Evolutionary conservation across 2,113 vertebrate genomes (phyloP).

Genomic region (Rissa tridactyla): DNA sequence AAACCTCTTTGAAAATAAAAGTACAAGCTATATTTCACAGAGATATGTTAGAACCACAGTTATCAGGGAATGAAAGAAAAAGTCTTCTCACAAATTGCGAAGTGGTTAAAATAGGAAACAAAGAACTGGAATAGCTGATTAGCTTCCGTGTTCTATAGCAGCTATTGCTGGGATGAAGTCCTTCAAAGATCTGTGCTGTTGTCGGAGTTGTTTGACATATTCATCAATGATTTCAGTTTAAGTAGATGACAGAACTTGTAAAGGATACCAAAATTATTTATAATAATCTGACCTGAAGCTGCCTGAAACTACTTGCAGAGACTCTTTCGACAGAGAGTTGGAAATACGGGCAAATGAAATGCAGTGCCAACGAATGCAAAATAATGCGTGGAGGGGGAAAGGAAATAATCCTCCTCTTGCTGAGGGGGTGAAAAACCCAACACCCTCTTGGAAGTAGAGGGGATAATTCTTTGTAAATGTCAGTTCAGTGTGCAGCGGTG

Average conservation of each 20-base stretch:
- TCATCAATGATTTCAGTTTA: neutral
- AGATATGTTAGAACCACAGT: neutral
- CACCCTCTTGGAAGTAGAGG: neutral
- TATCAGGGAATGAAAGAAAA: neutral
- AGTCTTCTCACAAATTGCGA: neutral
- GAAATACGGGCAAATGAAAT: neutral
- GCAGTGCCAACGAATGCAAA: neutral
- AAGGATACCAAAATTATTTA: neutral
- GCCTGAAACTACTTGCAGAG: neutral
- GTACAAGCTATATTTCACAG: neutral
- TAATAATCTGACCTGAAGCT: neutral
- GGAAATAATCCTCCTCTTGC: neutral
- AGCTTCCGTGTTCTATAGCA: neutral
- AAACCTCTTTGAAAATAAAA: neutral
- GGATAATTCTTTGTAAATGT: neutral
- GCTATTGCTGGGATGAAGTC: neutral
- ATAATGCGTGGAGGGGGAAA: neutral
- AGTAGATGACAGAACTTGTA: neutral
- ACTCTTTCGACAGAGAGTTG: neutral
- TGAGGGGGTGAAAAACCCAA: neutral
- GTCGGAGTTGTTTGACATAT: neutral
- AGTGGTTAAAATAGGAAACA: neutral
- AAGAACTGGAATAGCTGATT: neutral
- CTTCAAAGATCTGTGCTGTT: neutral
- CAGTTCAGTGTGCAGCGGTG: neutral